A percentile compares a stretch with the other conserved stretches of the same genome.
Conservation (phyloP, 2,888 invertebrate species). For the Oscheius myriophilus region DNA sequence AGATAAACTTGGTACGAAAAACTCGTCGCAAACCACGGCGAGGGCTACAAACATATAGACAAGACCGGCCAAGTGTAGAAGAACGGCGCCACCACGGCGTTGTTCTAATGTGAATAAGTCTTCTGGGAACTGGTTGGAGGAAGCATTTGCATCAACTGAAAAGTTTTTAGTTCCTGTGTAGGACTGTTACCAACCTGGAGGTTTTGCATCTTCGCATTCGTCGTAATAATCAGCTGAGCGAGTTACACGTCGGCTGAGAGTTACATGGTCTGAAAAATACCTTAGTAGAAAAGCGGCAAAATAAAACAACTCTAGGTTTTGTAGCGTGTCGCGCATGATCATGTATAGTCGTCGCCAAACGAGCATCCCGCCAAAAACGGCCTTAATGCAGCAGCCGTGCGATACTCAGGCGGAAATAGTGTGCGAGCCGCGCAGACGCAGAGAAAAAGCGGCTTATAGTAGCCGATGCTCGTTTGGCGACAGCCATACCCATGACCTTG, state of each 20-base stretch:
- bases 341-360: too few relatives aligned
- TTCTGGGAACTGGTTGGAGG: slow-evolving; percentile 50
- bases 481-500: too few relatives aligned
- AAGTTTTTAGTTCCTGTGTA: not conserved
- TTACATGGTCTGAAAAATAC: not conserved
- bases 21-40: slow-evolving; percentile 98
- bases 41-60: slow-evolving; percentile 98
- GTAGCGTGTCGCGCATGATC: too few relatives aligned
- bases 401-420: too few relatives aligned
- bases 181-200: not conserved
- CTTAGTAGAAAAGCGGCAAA: too few relatives aligned
- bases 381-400: too few relatives aligned
- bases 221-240: slow-evolving; percentile 20
- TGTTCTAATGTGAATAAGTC: slow-evolving; percentile 88
- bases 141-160: slow-evolving; percentile 2
- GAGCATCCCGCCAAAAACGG: too few relatives aligned
- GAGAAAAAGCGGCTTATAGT: too few relatives aligned
- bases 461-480: too few relatives aligned
- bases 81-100: slow-evolving; percentile 85
- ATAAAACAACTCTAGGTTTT: too few relatives aligned
- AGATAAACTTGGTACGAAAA: slow-evolving; percentile 95
- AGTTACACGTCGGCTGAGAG: not conserved
- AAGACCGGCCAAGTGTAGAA: slow-evolving; percentile 86
- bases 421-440: too few relatives aligned
- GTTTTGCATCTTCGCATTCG: slow-evolving; percentile 15